A percentile compares a stretch with the other conserved stretches of the same genome.
phyloP scores from a whole-genome alignment of 2,797 vertebrate genomes.

The Falco biarmicus region DNA sequence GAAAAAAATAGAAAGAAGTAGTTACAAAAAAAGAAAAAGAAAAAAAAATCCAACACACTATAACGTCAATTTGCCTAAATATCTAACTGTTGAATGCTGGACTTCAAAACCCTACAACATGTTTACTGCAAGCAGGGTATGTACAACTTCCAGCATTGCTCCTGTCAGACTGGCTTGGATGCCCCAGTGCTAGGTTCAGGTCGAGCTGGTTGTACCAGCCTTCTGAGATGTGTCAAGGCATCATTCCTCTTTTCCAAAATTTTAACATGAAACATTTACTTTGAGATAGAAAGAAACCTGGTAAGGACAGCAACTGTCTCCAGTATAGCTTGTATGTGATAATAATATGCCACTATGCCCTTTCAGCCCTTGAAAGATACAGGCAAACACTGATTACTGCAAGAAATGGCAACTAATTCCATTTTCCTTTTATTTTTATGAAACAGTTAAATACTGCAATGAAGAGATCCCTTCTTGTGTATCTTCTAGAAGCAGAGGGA shows the following conservation, averaged over 20 bases:
- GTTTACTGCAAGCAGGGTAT: not conserved
- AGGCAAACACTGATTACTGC: not conserved
- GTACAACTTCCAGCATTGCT: not conserved
- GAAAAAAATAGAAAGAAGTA: not conserved
- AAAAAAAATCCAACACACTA: not conserved
- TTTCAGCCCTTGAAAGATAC: not conserved
- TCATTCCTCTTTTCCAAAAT: not conserved
- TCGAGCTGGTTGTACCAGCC: not conserved
- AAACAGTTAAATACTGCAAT: not conserved
- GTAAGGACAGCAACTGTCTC: not conserved
- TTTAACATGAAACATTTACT: not conserved
- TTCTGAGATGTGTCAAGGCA: fast-evolving
- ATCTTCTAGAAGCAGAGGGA: not conserved
- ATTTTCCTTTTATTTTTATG: not conserved
- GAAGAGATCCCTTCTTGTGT: not conserved
- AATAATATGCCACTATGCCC: not conserved
- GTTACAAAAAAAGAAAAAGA: fast-evolving
- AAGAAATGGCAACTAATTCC: not conserved
- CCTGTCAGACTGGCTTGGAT: not conserved
- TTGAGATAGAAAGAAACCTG: not conserved
- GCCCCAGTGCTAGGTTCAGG: not conserved
- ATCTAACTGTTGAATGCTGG: not conserved
- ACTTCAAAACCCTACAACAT: not conserved
- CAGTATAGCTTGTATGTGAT: fast-evolving
- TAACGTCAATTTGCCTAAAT: not conserved